These are phyloP conservation scores for Serranus cabrilla DNA, from an alignment of 2,797 vertebrate species.

Conservation along the genomic window DNA sequence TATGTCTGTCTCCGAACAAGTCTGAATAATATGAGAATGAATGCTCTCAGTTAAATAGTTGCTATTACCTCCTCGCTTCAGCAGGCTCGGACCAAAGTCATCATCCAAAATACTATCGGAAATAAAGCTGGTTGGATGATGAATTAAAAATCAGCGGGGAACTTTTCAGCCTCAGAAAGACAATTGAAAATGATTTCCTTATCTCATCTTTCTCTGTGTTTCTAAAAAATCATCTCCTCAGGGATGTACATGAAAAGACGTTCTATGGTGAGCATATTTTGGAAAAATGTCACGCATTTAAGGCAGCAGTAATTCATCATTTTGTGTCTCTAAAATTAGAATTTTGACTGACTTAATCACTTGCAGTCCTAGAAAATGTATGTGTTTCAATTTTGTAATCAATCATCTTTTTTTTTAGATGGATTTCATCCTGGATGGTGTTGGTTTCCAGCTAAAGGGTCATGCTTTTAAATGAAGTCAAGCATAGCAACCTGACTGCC, in stretches of 20 bases:
- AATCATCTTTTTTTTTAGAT: slow-evolving; percentile 8
- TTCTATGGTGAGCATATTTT: slow-evolving; percentile 7
- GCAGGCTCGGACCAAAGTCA: not conserved
- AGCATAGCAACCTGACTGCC: too few species aligned
- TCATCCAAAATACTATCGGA: slow-evolving; percentile 15
- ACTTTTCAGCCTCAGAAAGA: not conserved
- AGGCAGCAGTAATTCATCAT: not conserved
- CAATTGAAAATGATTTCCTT: slow-evolving; percentile 11
- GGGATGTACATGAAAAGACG: not conserved
- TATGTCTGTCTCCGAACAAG: slow-evolving; percentile 4
- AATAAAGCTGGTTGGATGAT: not conserved
- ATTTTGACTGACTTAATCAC: slow-evolving; percentile 10
- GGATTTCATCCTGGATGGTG: not conserved
- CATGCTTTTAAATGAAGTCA: too few species aligned
- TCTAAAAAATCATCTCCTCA: not conserved
- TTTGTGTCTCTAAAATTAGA: slow-evolving; percentile 1
- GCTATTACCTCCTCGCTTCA: slow-evolving; percentile 28
- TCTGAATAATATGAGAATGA: slow-evolving; percentile 22
- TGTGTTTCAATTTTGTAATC: slow-evolving; percentile 11
- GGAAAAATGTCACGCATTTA: slow-evolving; percentile 2
- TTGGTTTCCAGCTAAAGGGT: too few species aligned
- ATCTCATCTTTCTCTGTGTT: slow-evolving; percentile 10
- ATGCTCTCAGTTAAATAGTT: slow-evolving; percentile 6
- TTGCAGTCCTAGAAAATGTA: slow-evolving; percentile 4
- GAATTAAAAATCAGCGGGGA: slow-evolving; percentile 21